Percentiles rank a stretch among this genome's conserved stretches.
Evolutionary conservation across 1,140 invertebrate genomes (phyloP).

Genomic region (Pinna nobilis): DNA sequence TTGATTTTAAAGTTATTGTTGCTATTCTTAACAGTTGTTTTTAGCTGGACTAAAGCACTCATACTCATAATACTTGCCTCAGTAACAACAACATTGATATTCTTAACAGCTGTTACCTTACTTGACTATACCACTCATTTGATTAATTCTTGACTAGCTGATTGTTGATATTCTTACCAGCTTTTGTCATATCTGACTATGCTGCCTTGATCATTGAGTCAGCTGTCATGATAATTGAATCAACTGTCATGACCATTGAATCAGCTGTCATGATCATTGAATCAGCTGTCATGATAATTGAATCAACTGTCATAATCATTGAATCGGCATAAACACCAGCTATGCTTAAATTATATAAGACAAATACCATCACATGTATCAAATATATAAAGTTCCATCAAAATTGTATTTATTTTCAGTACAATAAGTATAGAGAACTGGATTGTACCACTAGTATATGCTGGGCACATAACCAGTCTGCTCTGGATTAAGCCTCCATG

Average conservation of each 20-base stretch:
- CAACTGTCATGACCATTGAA: neutral
- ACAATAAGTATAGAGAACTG: constrained; percentile 91
- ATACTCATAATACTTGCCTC: too few relatives aligned
- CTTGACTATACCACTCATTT: too few relatives aligned
- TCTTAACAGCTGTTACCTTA: too few relatives aligned
- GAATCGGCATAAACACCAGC: neutral
- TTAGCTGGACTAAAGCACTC: too few relatives aligned
- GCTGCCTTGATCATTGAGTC: too few relatives aligned
- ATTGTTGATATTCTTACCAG: too few relatives aligned
- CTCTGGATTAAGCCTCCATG: constrained; percentile 93
- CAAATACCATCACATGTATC: neutral
- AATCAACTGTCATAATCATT: neutral
- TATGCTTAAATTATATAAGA: neutral
- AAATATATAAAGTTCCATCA: neutral
- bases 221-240: neutral
- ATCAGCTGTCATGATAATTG: neutral
- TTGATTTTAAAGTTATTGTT: too few relatives aligned
- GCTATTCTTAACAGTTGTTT: too few relatives aligned
- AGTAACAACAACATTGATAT: too few relatives aligned
- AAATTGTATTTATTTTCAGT: constrained; percentile 44
- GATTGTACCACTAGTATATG: constrained; percentile 90
- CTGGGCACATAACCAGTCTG: constrained; percentile 86
- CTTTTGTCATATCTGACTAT: too few relatives aligned
- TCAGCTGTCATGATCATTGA: neutral
- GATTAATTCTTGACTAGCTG: too few relatives aligned